phyloP scores from a whole-genome alignment of 2,888 invertebrate genomes.

The Monopis laevigella region DNA sequence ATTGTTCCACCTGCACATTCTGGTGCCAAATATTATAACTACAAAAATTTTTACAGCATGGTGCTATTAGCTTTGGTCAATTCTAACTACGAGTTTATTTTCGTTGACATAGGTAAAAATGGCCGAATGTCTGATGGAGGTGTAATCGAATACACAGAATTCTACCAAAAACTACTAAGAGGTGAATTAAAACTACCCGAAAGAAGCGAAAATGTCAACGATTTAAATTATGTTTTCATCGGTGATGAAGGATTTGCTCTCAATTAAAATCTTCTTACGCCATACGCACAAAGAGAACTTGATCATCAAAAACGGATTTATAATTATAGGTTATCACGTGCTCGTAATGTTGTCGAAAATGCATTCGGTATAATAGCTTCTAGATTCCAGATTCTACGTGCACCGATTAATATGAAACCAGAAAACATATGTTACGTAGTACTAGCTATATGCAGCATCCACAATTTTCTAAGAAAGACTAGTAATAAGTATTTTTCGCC shows the following conservation, averaged over 20 bases:
- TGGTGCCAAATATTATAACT: no score
- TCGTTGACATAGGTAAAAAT: conserved; percentile 18
- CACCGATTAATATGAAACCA: conserved; percentile 15
- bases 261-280: conserved; percentile 17
- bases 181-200: conserved; percentile 15
- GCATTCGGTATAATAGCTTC: conserved; percentile 17
- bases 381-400: conserved; percentile 16
- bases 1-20: no score
- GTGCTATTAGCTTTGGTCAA: conserved; percentile 19
- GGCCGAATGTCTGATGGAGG: conserved; percentile 21
- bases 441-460: conserved; percentile 15
- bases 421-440: conserved; percentile 14
- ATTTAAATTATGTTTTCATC: conserved; percentile 18
- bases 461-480: conserved; percentile 18
- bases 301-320: conserved; percentile 17
- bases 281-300: conserved; percentile 18
- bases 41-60: conserved; percentile 19
- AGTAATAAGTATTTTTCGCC: no score
- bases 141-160: conserved; percentile 18
- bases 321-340: conserved; percentile 20
- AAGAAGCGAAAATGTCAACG: conserved; percentile 15
- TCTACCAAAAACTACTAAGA: conserved; percentile 15
- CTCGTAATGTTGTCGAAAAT: no score
- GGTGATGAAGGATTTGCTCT: conserved; percentile 16
- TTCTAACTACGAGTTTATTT: conserved; percentile 19